These are phyloP conservation scores for Tetramorium bicarinatum DNA, from an alignment of 2,888 invertebrate species.

Conservation along the genomic window DNA sequence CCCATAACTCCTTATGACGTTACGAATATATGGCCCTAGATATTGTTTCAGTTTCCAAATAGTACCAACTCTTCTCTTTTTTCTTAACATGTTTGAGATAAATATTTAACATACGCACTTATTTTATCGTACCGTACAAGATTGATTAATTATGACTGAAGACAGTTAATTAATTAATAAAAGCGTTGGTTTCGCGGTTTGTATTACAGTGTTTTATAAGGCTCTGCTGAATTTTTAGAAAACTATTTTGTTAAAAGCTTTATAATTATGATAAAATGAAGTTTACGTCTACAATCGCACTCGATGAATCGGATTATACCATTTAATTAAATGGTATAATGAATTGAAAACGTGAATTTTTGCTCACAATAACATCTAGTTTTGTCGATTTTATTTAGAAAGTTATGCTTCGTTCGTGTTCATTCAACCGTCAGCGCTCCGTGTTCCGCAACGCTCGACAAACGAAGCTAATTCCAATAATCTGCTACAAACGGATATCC, in stretches of 20 bases:
- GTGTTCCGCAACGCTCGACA: slow-evolving; percentile 28
- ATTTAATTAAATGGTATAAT: slow-evolving; percentile 13
- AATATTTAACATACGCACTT: background rate
- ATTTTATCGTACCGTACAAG: background rate
- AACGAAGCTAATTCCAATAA: slow-evolving; percentile 53
- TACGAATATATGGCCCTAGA: slow-evolving; percentile 46
- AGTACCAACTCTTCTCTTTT: background rate
- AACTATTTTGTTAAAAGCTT: background rate
- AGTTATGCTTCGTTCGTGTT: slow-evolving; percentile 41
- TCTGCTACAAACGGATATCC: slow-evolving; percentile 7
- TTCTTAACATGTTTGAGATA: slow-evolving; percentile 30
- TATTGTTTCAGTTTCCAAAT: slow-evolving; percentile 60
- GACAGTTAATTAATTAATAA: background rate
- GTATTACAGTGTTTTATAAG: background rate
- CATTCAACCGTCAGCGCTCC: slow-evolving; percentile 19
- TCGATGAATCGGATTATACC: background rate
- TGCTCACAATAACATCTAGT: slow-evolving; percentile 15
- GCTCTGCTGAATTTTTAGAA: background rate
- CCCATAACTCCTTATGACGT: slow-evolving; percentile 63
- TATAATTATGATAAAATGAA: background rate
- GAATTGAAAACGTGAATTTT: slow-evolving; percentile 32
- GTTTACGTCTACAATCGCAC: background rate
- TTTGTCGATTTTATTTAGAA: slow-evolving; percentile 30
- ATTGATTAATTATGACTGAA: background rate
- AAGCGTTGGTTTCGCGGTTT: background rate